Evolutionary conservation across 2,113 vertebrate species (phyloP).

Genomic region (Gallinago jamesoni): DNA sequence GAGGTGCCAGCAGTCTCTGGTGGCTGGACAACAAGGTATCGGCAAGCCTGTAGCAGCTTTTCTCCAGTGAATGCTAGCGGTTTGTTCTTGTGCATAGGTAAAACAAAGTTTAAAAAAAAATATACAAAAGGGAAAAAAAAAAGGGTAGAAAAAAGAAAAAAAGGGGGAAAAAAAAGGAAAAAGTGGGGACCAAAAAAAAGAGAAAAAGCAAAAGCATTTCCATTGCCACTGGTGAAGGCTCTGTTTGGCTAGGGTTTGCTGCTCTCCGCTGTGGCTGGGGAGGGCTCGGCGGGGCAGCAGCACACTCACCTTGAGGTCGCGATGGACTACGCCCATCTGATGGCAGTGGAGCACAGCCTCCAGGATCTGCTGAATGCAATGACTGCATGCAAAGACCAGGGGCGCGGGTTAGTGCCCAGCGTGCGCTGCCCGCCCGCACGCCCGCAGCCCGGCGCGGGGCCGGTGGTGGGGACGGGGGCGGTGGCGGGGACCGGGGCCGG

Average conservation of each 20-base stretch:
- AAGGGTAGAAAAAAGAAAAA: neutral
- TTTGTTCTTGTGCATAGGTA: accelerated
- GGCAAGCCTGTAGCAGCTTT: neutral
- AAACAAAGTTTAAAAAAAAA: neutral
- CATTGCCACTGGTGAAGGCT: neutral
- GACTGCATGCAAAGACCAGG: constrained; percentile 98
- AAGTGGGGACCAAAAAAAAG: neutral
- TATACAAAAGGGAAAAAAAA: no score
- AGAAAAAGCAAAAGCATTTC: neutral
- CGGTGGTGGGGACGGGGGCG: neutral
- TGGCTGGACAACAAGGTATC: accelerated
- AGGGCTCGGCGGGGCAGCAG: neutral
- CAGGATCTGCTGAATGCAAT: constrained; percentile 99
- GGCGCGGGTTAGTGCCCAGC: constrained; percentile 88
- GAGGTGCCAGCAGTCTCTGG: neutral
- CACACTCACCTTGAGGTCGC: constrained; percentile 95
- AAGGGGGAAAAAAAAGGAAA: neutral
- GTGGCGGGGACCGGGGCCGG: neutral
- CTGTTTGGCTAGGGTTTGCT: neutral
- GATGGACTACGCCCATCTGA: constrained; percentile 98
- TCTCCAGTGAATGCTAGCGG: neutral
- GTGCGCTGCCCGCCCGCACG: constrained; percentile 77
- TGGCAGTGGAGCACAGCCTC: constrained; percentile 98
- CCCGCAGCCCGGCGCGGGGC: constrained; percentile 70
- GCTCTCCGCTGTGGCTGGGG: neutral